Percentiles rank a stretch among this genome's conserved stretches.
Evolutionary conservation across 2,888 invertebrate species (phyloP).

Genomic region (Altica lythri): DNA sequence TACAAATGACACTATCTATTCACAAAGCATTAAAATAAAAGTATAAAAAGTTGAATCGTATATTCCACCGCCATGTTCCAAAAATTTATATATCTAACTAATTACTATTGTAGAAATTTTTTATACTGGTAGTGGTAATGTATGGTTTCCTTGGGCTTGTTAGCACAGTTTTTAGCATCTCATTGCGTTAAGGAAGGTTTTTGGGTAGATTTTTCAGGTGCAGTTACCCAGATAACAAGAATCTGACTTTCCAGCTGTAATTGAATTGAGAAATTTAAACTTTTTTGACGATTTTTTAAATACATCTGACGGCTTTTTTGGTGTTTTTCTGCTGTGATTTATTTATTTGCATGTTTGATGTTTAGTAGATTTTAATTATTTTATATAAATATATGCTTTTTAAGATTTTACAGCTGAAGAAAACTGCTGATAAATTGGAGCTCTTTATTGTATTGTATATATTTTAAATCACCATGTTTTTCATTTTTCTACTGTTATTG

Average conservation of each 20-base stretch:
- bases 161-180: constrained; percentile 46
- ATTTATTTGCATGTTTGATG: constrained; percentile 19
- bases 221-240: constrained; percentile 35
- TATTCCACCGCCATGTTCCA: too few relatives aligned
- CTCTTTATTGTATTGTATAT: background rate
- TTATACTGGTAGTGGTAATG: too few relatives aligned
- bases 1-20: too few relatives aligned
- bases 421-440: constrained; percentile 15
- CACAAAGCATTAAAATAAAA: too few relatives aligned
- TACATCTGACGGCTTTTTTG: constrained; percentile 16
- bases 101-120: too few relatives aligned
- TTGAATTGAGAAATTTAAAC: constrained; percentile 14
- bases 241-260: constrained; percentile 26
- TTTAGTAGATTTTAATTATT: constrained; percentile 10
- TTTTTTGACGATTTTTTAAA: background rate
- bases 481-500: too few relatives aligned
- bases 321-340: constrained; percentile 20
- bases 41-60: too few relatives aligned
- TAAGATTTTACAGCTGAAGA: constrained; percentile 18
- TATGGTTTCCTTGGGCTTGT: constrained; percentile 43
- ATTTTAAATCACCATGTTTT: background rate
- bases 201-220: constrained; percentile 44
- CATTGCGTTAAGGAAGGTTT: constrained; percentile 52
- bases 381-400: constrained; percentile 22
- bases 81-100: too few relatives aligned